Conservation (phyloP, 2,888 invertebrate genomes). For the Branchellion lobata region DNA sequence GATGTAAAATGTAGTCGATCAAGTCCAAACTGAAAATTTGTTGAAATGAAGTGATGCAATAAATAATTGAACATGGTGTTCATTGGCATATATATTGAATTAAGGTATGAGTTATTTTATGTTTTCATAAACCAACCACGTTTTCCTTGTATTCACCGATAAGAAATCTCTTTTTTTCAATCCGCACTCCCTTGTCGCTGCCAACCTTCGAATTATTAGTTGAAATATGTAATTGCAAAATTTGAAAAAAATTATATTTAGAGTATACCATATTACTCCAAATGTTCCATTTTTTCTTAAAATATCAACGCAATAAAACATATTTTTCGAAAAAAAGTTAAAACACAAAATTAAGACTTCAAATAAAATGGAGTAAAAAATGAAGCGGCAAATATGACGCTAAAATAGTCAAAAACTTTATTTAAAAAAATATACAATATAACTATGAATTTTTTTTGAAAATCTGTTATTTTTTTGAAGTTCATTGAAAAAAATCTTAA, state of each 20-base stretch:
- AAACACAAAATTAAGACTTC: too few species aligned
- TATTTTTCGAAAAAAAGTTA: background rate
- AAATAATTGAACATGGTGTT: too few species aligned
- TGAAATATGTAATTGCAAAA: background rate
- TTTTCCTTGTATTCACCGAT: background rate
- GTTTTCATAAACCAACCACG: conserved; percentile 6
- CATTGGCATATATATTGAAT: too few species aligned
- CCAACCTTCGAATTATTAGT: background rate
- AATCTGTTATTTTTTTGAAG: too few species aligned
- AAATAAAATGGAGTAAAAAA: too few species aligned
- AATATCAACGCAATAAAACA: conserved; percentile 37
- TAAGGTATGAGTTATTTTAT: too few species aligned
- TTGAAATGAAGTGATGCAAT: background rate
- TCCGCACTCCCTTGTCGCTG: conserved; percentile 20
- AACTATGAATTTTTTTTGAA: too few species aligned
- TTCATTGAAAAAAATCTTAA: too few species aligned
- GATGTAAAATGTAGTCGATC: conserved; percentile 30
- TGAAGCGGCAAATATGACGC: too few species aligned
- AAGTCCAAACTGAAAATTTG: conserved; percentile 26
- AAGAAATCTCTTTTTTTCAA: conserved; percentile 32
- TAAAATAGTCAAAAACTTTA: too few species aligned
- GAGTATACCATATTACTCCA: conserved; percentile 33
- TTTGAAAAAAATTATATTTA: background rate
- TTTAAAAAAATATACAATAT: too few species aligned
- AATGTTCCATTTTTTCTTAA: conserved; percentile 36